Percentiles rank a stretch among this genome's conserved stretches.
phyloP scores from a whole-genome alignment of 2,888 invertebrate genomes.

The Tinea trinotella region DNA sequence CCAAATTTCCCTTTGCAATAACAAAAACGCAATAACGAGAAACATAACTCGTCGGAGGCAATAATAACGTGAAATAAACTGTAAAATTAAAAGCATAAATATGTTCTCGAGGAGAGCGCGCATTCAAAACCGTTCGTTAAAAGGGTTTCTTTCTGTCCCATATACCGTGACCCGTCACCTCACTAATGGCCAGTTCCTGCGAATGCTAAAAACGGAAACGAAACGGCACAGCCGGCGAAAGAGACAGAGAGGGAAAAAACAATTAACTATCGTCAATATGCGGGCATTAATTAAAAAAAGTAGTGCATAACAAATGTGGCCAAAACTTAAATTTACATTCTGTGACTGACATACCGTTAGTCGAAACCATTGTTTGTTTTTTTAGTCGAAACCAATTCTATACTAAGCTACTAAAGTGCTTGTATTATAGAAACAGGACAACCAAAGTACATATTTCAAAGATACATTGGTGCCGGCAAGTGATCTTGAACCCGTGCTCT shows the following conservation, averaged over 20 bases:
- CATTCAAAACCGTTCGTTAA: neutral
- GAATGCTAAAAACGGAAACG: conserved; percentile 10
- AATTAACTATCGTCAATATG: conserved; percentile 1
- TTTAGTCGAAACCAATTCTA: too few species aligned
- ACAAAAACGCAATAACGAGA: too few species aligned
- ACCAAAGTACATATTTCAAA: too few species aligned
- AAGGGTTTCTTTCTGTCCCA: conserved; percentile 7
- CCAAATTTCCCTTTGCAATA: too few species aligned
- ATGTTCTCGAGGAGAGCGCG: neutral
- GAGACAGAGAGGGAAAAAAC: conserved; percentile 3
- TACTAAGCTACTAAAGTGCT: too few species aligned
- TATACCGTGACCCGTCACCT: neutral
- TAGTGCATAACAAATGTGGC: neutral
- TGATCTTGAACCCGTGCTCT: too few species aligned
- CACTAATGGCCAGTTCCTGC: conserved; percentile 18
- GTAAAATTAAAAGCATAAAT: neutral
- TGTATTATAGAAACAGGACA: too few species aligned
- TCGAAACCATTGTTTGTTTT: too few species aligned
- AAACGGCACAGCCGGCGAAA: neutral
- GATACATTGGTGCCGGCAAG: too few species aligned
- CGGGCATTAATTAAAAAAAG: neutral
- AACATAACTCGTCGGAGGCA: too few species aligned
- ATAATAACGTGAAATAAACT: neutral
- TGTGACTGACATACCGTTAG: too few species aligned
- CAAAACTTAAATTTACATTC: too few species aligned